A percentile compares a stretch with the other conserved stretches of the same genome.
These are phyloP conservation scores for Dichetophora obliterata DNA, from an alignment of 2,888 invertebrate species.

Conservation along the genomic window DNA sequence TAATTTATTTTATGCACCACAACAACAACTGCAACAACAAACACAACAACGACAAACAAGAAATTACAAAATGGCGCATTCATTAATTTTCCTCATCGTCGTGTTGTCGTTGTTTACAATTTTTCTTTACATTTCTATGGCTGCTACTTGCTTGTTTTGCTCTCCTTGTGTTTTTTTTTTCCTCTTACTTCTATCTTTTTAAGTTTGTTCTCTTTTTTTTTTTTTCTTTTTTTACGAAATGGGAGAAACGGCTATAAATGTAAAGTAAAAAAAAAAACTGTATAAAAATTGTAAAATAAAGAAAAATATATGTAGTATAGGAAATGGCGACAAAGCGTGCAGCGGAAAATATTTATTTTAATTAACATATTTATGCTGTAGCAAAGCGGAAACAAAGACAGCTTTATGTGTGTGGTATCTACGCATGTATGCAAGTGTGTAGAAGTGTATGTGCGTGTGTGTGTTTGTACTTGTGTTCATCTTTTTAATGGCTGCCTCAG, in stretches of 20 bases:
- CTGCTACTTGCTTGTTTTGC: neutral
- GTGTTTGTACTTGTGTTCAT: neutral
- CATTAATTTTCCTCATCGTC: conserved; percentile 31
- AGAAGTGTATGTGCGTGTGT: too few species aligned
- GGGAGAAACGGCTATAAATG: neutral
- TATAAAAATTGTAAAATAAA: neutral
- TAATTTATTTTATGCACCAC: conserved; percentile 35
- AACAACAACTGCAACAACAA: neutral
- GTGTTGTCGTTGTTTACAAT: neutral
- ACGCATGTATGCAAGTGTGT: too few species aligned
- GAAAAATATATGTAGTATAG: neutral
- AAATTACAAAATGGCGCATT: conserved; percentile 35
- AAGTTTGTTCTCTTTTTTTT: too few species aligned
- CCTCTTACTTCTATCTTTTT: neutral
- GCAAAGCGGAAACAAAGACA: too few species aligned
- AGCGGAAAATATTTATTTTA: conserved; percentile 23
- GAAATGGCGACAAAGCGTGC: conserved; percentile 34
- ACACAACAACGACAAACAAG: neutral
- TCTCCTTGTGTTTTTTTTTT: neutral
- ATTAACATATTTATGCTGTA: conserved; percentile 31
- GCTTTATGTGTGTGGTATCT: too few species aligned
- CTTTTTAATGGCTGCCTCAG: neutral
- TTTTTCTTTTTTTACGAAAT: neutral
- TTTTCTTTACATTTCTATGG: neutral
- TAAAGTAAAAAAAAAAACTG: neutral